Percentiles rank a stretch among this genome's conserved stretches.
These are phyloP conservation scores for Drosophila infuscata DNA, from an alignment of 2,888 invertebrate species.

Conservation along the genomic window DNA sequence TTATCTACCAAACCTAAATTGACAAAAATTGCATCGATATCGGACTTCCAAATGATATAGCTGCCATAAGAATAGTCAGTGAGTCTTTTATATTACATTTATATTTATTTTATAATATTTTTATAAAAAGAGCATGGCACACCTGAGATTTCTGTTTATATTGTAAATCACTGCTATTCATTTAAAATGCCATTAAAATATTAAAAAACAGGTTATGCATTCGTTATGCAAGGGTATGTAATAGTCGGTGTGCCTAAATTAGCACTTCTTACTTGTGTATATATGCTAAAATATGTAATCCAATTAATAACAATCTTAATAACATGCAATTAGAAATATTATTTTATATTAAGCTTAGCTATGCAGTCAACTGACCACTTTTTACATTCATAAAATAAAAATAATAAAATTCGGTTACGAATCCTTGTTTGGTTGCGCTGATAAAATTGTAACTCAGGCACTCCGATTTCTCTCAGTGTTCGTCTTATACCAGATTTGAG, in stretches of 20 bases:
- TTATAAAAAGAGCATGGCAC: background rate
- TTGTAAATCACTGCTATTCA: background rate
- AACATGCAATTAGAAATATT: background rate
- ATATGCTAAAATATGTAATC: background rate
- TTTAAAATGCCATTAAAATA: background rate
- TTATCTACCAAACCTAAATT: background rate
- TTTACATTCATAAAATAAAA: background rate
- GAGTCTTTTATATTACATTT: background rate
- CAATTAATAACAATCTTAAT: background rate
- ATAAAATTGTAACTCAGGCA: background rate
- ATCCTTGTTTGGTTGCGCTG: background rate
- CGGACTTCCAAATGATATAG: background rate
- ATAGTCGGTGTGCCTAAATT: background rate
- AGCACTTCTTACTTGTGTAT: background rate
- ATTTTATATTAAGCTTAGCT: background rate
- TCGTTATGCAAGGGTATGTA: background rate
- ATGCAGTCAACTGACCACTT: background rate
- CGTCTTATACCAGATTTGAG: constrained; percentile 4
- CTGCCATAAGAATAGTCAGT: background rate
- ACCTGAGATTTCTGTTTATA: background rate
- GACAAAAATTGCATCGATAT: background rate
- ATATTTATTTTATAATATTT: background rate
- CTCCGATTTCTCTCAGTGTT: constrained; percentile 33
- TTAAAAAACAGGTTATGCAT: background rate
- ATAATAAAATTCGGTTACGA: background rate